Conservation (phyloP, 2,797 vertebrate genomes). For the Mastacembelus armatus region DNA sequence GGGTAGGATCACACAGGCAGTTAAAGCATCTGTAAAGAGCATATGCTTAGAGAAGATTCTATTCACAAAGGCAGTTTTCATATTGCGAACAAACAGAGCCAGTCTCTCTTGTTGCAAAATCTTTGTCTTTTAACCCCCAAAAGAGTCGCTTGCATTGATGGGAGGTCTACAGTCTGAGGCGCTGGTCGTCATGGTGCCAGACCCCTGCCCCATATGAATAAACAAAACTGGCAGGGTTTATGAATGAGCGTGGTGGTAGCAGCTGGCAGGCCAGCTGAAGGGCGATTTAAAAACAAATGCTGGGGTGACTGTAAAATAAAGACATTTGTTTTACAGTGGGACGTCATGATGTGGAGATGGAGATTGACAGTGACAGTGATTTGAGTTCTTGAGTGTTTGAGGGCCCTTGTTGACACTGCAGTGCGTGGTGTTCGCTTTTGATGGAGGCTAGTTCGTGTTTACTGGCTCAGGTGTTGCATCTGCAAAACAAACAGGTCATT, state of each 20-base stretch:
- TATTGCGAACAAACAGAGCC: conserved; percentile 13
- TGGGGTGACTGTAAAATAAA: conserved; percentile 4
- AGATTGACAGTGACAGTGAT: conserved; percentile 17
- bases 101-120: conserved; percentile 32
- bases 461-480: conserved; percentile 74
- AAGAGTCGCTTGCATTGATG: conserved; percentile 56
- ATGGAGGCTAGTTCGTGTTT: conserved; percentile 51
- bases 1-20: conserved; percentile 30
- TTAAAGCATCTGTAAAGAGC: conserved; percentile 24
- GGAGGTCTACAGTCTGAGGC: conserved; percentile 56
- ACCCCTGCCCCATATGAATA: conserved; percentile 67
- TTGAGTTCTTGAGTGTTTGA: background rate
- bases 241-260: conserved; percentile 63
- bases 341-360: conserved; percentile 5
- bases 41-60: conserved; percentile 21
- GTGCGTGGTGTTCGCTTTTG: conserved; percentile 51
- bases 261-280: conserved; percentile 51
- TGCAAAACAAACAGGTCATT: conserved; percentile 72
- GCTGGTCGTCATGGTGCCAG: conserved; percentile 74
- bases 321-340: background rate
- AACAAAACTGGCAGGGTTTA: conserved; percentile 68
- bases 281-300: background rate
- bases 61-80: conserved; percentile 16
- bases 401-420: background rate
- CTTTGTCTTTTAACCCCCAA: background rate